Evolutionary conservation across 1,140 invertebrate species (phyloP).

Genomic region (Ladona fulva): DNA sequence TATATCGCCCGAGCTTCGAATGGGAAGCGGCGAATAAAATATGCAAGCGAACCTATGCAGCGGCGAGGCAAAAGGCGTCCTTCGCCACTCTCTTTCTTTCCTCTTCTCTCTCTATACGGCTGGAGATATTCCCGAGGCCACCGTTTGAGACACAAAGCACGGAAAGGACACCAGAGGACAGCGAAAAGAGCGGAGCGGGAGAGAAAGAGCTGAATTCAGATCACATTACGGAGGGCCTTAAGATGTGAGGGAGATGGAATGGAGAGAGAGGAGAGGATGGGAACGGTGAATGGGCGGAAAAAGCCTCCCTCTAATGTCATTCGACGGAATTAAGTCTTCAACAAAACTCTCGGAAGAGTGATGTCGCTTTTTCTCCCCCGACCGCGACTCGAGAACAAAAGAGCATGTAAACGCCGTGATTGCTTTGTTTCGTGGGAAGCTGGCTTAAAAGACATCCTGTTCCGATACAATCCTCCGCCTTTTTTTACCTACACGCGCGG

Average conservation of each 20-base stretch:
- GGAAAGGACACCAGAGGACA: neutral
- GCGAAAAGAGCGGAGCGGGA: neutral
- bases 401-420: neutral
- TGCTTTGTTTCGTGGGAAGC: constrained; percentile 7
- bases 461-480: neutral
- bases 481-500: neutral
- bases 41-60: too few relatives aligned
- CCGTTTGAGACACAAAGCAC: neutral
- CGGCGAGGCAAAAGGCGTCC: too few relatives aligned
- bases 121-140: too few relatives aligned
- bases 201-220: neutral
- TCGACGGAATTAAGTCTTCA: constrained; percentile 1
- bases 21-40: too few relatives aligned
- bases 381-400: neutral
- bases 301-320: neutral
- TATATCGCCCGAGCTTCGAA: too few relatives aligned
- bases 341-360: neutral
- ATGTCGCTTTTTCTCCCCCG: neutral
- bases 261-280: neutral
- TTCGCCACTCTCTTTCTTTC: too few relatives aligned
- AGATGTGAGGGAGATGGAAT: neutral
- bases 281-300: neutral
- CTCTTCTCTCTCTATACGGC: too few relatives aligned
- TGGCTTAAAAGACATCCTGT: neutral
- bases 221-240: neutral